A percentile compares a stretch with the other conserved stretches of the same genome.
Evolutionary conservation across 2,797 vertebrate genomes (phyloP).

Genomic region (Streptopelia turtur): DNA sequence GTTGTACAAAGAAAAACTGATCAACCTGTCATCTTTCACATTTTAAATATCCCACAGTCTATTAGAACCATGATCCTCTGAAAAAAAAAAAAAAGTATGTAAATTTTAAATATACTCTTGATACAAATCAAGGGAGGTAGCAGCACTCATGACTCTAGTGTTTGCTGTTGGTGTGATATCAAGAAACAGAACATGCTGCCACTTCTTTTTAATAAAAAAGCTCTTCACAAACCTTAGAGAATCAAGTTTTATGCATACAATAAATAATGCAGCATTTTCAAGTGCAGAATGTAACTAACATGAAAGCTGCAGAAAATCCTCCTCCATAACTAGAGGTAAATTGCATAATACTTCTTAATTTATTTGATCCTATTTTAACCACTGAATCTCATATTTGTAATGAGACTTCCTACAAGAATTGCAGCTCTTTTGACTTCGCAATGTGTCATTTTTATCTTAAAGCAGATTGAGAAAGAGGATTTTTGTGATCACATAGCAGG

Average conservation of each 20-base stretch:
- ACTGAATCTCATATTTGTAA: background rate
- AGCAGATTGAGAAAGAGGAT: background rate
- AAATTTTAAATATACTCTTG: background rate
- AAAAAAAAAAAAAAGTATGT: background rate
- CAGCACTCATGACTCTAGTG: background rate
- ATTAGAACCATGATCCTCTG: background rate
- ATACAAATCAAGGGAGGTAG: background rate
- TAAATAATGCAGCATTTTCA: slow-evolving; percentile 42
- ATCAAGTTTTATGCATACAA: background rate
- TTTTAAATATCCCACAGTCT: slow-evolving; percentile 3
- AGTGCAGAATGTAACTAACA: background rate
- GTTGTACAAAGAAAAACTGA: background rate
- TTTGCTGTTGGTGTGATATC: background rate
- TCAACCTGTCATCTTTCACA: background rate
- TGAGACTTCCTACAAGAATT: background rate
- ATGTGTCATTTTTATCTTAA: background rate
- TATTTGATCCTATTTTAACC: background rate
- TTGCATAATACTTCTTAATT: background rate
- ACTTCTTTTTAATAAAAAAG: background rate
- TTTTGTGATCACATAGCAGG: background rate
- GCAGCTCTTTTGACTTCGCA: background rate
- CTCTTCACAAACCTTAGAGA: background rate
- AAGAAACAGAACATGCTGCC: background rate
- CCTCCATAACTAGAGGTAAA: slow-evolving; percentile 1
- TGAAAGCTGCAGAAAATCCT: slow-evolving; percentile 25